Evolutionary conservation across 2,888 invertebrate genomes (phyloP).

Genomic region (Anthrax anthrax): DNA sequence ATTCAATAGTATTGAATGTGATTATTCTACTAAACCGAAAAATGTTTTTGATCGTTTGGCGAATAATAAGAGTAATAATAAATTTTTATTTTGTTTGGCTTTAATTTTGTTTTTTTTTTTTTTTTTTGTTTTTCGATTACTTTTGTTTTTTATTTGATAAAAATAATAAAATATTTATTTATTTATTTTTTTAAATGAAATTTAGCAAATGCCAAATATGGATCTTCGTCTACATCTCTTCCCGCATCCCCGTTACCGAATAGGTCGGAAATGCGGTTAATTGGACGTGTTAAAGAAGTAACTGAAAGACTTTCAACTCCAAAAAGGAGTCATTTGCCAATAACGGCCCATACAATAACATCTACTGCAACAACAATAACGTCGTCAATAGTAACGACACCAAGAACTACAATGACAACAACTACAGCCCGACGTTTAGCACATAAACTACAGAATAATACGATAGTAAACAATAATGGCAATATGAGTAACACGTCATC

Average conservation of each 20-base stretch:
- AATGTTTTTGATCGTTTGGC: constrained; percentile 20
- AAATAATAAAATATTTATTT: background rate
- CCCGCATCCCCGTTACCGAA: constrained; percentile 2
- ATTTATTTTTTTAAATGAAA: constrained; percentile 3
- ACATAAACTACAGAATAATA: background rate
- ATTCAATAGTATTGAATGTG: constrained; percentile 3
- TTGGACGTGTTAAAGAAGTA: constrained; percentile 35
- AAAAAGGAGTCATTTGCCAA: constrained; percentile 15
- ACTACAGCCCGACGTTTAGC: background rate
- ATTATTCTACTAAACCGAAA: constrained; percentile 11
- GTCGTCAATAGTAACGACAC: background rate
- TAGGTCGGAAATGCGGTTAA: constrained; percentile 31
- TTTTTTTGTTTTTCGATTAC: too few relatives aligned
- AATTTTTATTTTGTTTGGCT: constrained; percentile 9
- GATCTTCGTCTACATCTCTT: background rate
- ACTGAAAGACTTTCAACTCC: constrained; percentile 33
- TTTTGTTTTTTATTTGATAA: background rate
- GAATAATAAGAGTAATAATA: constrained; percentile 16
- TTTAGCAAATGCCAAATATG: constrained; percentile 4
- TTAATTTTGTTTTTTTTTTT: too few relatives aligned
- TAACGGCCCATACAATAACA: too few relatives aligned
- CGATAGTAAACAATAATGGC: background rate
- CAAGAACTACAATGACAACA: background rate
- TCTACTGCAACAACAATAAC: constrained; percentile 9
- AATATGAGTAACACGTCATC: background rate